phyloP scores from a whole-genome alignment of 2,797 vertebrate species.

The Helarctos malayanus region DNA sequence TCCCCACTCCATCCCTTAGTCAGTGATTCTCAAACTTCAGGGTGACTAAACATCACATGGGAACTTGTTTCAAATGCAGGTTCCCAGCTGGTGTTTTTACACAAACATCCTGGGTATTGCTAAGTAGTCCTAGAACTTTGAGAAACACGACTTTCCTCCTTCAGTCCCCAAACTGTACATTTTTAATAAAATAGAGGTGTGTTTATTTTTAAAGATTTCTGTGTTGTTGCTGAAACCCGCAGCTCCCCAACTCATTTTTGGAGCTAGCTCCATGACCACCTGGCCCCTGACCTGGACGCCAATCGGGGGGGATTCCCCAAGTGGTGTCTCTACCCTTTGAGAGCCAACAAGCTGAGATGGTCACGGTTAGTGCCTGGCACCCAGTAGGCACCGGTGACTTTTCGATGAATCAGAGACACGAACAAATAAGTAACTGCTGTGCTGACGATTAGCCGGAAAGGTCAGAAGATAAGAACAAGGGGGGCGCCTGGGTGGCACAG shows the following conservation, averaged over 20 bases:
- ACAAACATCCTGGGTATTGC: neutral
- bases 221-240: constrained; percentile 47
- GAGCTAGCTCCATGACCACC: neutral
- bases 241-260: neutral
- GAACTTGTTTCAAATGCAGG: neutral
- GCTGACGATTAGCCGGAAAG: neutral
- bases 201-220: constrained; percentile 45
- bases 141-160: constrained; percentile 51
- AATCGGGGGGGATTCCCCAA: neutral
- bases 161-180: constrained; percentile 47
- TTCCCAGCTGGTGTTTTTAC: constrained; percentile 59
- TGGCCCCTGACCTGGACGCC: neutral
- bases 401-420: neutral
- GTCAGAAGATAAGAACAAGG: constrained; percentile 38
- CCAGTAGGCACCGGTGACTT: neutral
- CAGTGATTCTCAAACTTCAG: constrained; percentile 47
- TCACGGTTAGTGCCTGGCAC: neutral
- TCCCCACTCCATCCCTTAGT: neutral
- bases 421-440: neutral
- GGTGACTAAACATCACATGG: neutral
- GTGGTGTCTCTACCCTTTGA: neutral
- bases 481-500: neutral
- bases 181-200: constrained; percentile 79
- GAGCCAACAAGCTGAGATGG: neutral
- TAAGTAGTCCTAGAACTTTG: constrained; percentile 60